Evolutionary conservation across 2,113 vertebrate genomes (phyloP).

Genomic region (Sarotherodon lohbergeri): DNA sequence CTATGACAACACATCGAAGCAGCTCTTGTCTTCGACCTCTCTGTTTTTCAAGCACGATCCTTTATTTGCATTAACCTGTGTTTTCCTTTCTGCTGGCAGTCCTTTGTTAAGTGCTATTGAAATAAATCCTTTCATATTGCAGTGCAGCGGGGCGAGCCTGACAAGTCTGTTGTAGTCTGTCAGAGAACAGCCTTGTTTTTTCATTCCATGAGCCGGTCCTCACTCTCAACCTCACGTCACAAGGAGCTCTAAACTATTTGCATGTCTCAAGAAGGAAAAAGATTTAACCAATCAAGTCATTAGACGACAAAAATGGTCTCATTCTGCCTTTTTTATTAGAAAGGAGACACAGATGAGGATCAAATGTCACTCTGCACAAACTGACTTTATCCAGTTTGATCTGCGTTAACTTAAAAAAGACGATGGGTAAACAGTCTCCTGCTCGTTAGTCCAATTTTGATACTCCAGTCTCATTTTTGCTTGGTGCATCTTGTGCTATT

Average conservation of each 20-base stretch:
- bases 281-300: not conserved
- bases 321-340: not conserved
- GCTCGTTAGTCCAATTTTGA: not conserved
- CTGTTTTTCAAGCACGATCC: not conserved
- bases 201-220: slow-evolving; percentile 4
- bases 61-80: slow-evolving; percentile 25
- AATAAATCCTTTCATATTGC: slow-evolving; percentile 7
- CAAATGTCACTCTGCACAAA: not conserved
- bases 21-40: not conserved
- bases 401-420: not conserved
- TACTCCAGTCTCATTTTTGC: not conserved
- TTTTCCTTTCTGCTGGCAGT: slow-evolving; percentile 9
- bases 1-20: not conserved
- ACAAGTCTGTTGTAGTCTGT: slow-evolving; percentile 32
- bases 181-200: not conserved
- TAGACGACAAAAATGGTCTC: not conserved
- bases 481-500: not conserved
- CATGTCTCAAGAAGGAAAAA: not conserved
- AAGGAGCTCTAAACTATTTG: not conserved
- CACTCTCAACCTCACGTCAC: slow-evolving; percentile 12
- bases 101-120: slow-evolving; percentile 9
- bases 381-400: not conserved
- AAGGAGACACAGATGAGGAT: not conserved
- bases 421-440: not conserved
- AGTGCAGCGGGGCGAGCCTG: slow-evolving; percentile 8